Conservation (phyloP, 2,113 vertebrate genomes). For the Danionella cerebrum region DNA sequence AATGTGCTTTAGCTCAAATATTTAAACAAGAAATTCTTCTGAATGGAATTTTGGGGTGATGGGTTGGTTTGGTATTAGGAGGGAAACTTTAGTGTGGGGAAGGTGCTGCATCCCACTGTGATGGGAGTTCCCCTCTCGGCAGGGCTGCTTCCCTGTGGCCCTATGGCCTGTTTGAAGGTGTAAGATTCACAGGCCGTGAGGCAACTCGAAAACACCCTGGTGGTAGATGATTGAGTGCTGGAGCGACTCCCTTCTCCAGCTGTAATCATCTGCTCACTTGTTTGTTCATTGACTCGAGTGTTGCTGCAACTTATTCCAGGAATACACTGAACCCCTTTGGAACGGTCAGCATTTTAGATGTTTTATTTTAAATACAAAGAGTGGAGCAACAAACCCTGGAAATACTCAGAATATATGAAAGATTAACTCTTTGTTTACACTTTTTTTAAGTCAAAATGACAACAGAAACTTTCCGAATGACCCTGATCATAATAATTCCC, state of each 20-base stretch:
- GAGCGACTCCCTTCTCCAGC: not conserved
- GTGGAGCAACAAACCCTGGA: not conserved
- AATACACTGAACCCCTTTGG: not conserved
- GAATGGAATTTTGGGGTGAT: not conserved
- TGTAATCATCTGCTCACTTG: not conserved
- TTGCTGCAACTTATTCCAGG: not conserved
- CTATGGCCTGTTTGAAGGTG: slow-evolving; percentile 11
- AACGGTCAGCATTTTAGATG: too few species aligned
- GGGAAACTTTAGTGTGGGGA: slow-evolving; percentile 22
- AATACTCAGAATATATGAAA: too few species aligned
- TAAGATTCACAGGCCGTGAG: slow-evolving; percentile 29
- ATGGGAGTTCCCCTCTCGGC: slow-evolving; percentile 21
- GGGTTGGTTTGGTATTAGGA: not conserved
- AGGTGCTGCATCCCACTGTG: slow-evolving; percentile 36
- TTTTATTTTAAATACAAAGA: too few species aligned
- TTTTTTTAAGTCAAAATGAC: too few species aligned
- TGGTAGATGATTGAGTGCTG: not conserved
- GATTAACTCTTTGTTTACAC: too few species aligned
- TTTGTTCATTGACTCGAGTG: not conserved
- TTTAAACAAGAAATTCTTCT: not conserved
- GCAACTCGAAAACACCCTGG: not conserved
- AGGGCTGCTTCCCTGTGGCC: not conserved
- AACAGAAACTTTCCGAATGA: too few species aligned
- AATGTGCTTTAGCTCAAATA: not conserved
- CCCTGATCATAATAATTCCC: too few species aligned